Base-by-base conservation (phyloP, 2,113 vertebrate species). In the Nesoenas mayeri region DNA sequence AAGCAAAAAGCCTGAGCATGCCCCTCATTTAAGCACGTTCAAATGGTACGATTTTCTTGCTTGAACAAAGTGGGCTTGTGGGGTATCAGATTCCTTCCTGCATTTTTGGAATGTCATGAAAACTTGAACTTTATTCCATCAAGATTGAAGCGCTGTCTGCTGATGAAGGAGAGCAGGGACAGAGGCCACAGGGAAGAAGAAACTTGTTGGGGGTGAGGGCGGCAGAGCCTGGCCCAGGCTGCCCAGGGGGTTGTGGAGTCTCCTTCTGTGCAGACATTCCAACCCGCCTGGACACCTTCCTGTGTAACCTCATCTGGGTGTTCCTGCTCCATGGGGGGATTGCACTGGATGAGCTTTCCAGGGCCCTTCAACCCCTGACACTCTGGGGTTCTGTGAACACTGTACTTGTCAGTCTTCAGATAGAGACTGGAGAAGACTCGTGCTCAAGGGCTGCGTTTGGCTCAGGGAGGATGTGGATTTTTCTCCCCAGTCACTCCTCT, bases 381-480 rank as follows among this genome's bases (percentile, higher is more conserved):
- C 2, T 47, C 44, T 47, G 44, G 44, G 44, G 4, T 47, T 47
- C 44, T 19, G 18, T 18, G 44, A 47, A 36, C 78, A 12, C 5
- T 64, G 4, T 51, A 28, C 42, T 58, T 44, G 20, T 40, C 47
- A 50, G 40, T 42, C 26, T 66, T 53, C 44, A 57, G 40, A 20
- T 3, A 19, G 75, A 58, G 11, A 62, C 26, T 12, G 26, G 38
- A 70, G 44, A 48, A 34, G 62, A 6, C 42, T 71, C 0, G 0
- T 16, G 11, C n/a, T 34, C 57, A 40, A 32, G 73, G 32, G 25
- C 11, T 4, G 7, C 13, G 4, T 71, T 62, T 85, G 42, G 20
- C 56, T 79, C 15, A 38, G 16, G 25, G 66, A 29, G 28, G 20
- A 65, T 20, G 7, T 64, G 48, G 26, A 36, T 65, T 65, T 79